phyloP scores from a whole-genome alignment of 1,140 invertebrate genomes.

The Magallana angulata region DNA sequence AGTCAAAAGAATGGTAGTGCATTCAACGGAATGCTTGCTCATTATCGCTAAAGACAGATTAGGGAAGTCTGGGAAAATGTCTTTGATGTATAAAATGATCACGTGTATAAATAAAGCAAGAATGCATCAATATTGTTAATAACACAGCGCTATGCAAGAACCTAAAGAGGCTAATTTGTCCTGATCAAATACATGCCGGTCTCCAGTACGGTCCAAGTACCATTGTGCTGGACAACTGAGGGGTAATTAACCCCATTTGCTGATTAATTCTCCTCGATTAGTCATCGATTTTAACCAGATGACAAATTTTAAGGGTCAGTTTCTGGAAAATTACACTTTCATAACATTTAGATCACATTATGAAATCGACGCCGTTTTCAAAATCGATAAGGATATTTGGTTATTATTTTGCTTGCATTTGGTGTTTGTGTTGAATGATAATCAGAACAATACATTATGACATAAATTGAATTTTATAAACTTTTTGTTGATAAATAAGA shows the following conservation, averaged over 20 bases:
- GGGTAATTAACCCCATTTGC: not conserved
- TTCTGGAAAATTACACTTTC: not conserved
- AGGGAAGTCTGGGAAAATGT: not conserved
- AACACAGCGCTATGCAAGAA: not conserved
- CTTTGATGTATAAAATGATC: slow-evolving; percentile 15
- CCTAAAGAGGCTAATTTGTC: not conserved
- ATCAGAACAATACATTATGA: too few relatives aligned
- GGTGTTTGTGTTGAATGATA: too few relatives aligned
- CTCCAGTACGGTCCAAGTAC: not conserved
- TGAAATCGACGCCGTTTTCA: not conserved
- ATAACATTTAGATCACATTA: not conserved
- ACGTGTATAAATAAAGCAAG: slow-evolving; percentile 15
- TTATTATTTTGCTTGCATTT: too few relatives aligned
- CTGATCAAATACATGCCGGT: slow-evolving; percentile 19
- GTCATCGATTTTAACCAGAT: not conserved
- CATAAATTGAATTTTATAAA: too few relatives aligned
- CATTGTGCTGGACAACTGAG: not conserved
- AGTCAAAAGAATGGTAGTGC: not conserved
- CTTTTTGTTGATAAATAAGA: too few relatives aligned
- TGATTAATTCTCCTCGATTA: not conserved
- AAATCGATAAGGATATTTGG: too few relatives aligned
- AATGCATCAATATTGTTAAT: not conserved
- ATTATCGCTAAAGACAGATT: slow-evolving; percentile 2
- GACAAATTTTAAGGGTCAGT: too few relatives aligned
- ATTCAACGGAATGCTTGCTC: not conserved